Conservation (phyloP, 2,113 vertebrate species). For the Neofelis nebulosa region DNA sequence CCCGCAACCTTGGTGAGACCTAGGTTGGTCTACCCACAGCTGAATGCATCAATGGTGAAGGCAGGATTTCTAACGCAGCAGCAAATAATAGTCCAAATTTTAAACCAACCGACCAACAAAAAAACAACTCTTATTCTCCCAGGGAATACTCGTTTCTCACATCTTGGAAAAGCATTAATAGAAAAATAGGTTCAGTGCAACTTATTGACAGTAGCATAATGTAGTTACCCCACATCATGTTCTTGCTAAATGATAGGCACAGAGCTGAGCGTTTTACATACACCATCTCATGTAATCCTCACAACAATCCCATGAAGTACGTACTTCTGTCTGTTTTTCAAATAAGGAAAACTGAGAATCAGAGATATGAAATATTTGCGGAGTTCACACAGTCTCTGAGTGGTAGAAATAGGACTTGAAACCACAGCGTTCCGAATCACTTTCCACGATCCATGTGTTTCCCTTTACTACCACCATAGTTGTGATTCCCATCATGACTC, state of each 20-base stretch:
- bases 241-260: not conserved
- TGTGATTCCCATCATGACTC: rapidly evolving
- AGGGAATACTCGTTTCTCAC: not conserved
- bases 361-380: not conserved
- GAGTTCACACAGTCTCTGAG: not conserved
- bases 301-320: not conserved
- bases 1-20: not conserved
- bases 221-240: rapidly evolving
- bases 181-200: too few relatives aligned
- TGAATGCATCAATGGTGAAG: not conserved
- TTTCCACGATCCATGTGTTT: not conserved
- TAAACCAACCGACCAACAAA: not conserved
- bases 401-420: not conserved
- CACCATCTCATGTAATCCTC: not conserved
- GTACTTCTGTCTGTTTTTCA: not conserved
- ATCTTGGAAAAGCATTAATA: not conserved
- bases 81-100: not conserved
- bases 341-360: not conserved
- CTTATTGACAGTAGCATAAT: not conserved
- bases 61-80: not conserved
- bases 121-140: not conserved
- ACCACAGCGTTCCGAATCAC: not conserved
- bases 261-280: not conserved
- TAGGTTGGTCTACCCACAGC: not conserved
- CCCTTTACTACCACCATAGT: not conserved